These are phyloP conservation scores for Dinoponera quadriceps DNA, from an alignment of 1,140 invertebrate genomes.

Conservation along the genomic window DNA sequence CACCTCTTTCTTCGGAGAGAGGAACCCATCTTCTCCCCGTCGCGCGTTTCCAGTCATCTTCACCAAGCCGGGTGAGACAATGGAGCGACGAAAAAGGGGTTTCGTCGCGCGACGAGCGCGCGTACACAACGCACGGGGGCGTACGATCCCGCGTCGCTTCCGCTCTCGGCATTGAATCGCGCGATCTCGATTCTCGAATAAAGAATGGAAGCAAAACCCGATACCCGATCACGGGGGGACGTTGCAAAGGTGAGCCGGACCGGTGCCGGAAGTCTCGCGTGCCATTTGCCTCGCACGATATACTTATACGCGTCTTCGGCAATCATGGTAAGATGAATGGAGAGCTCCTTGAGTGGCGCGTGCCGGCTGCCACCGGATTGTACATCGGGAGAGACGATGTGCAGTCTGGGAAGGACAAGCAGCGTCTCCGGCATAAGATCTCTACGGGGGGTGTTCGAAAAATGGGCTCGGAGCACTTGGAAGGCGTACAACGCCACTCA, in stretches of 20 bases:
- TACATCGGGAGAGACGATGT: constrained; percentile 44
- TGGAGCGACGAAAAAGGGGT: constrained; percentile 72
- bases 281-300: constrained; percentile 81
- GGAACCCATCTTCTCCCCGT: not conserved
- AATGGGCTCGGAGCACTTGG: no score
- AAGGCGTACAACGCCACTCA: no score
- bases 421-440: not conserved
- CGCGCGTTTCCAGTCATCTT: constrained; percentile 26
- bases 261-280: constrained; percentile 83
- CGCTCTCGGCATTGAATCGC: constrained; percentile 77
- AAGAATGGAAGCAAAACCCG: constrained; percentile 79
- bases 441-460: not conserved
- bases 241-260: constrained; percentile 58
- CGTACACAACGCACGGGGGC: constrained; percentile 38
- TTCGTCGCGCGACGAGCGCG: constrained; percentile 36
- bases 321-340: constrained; percentile 80
- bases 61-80: constrained; percentile 72
- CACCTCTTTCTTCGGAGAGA: not conserved
- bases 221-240: constrained; percentile 68
- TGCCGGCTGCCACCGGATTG: constrained; percentile 73
- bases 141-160: constrained; percentile 73
- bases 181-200: constrained; percentile 73
- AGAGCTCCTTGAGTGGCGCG: constrained; percentile 80
- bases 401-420: not conserved
- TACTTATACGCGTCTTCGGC: constrained; percentile 80